Conservation (phyloP, 2,797 vertebrate genomes). For the Aplochiton taeniatus region DNA sequence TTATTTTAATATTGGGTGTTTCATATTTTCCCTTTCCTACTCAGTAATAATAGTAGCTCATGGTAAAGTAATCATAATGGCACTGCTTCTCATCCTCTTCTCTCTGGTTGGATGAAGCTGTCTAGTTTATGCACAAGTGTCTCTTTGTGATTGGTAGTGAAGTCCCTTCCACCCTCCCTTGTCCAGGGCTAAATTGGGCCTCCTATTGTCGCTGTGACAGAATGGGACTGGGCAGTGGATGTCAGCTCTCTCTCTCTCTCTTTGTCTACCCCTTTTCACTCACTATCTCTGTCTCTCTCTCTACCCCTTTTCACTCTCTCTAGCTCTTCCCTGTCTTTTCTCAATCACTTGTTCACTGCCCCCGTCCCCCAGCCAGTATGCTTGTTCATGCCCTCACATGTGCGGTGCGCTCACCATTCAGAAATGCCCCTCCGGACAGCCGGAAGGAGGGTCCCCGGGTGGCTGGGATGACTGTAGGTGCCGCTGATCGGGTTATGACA, state of each 20-base stretch:
- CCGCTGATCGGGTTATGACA: neutral
- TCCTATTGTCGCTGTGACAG: constrained; percentile 15
- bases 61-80: neutral
- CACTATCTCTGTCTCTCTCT: constrained; percentile 15
- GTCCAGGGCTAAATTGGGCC: constrained; percentile 59
- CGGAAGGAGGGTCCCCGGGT: neutral
- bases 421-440: neutral
- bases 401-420: neutral
- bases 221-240: constrained; percentile 27
- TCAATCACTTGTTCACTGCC: neutral
- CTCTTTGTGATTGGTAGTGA: constrained; percentile 47
- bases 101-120: constrained; percentile 17
- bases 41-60: neutral
- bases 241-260: constrained; percentile 31
- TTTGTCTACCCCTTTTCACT: constrained; percentile 9
- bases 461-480: neutral
- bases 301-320: constrained; percentile 29
- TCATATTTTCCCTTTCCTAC: neutral
- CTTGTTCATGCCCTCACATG: neutral
- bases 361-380: too few species aligned
- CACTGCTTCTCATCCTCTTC: neutral
- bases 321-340: neutral
- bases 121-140: constrained; percentile 50
- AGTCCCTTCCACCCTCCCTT: constrained; percentile 3
- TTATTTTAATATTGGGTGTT: too few species aligned